Conservation (phyloP, 2,797 vertebrate species). For the Silurus lanzhouensis region DNA sequence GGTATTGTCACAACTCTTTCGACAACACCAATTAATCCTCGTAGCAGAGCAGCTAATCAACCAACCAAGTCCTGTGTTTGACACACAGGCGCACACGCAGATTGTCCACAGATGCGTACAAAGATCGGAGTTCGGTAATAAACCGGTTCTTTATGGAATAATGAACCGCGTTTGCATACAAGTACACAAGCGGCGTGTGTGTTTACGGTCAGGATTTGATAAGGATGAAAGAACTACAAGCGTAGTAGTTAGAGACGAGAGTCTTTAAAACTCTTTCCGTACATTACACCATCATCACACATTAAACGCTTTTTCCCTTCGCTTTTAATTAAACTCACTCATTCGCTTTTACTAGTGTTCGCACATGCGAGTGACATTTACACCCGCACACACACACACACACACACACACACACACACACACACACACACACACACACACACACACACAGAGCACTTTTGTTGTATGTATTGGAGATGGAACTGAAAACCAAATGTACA, state of each 20-base stretch:
- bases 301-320: slow-evolving; percentile 39
- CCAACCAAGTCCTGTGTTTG: background rate
- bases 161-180: slow-evolving; percentile 58
- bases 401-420: too few relatives aligned
- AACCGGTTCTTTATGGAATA: slow-evolving; percentile 66
- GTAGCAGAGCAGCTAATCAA: background rate
- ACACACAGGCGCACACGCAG: slow-evolving; percentile 37
- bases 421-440: too few relatives aligned
- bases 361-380: slow-evolving; percentile 42
- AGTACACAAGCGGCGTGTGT: slow-evolving; percentile 37
- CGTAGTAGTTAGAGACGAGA: slow-evolving; percentile 36
- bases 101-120: slow-evolving; percentile 70
- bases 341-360: slow-evolving; percentile 26
- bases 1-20: background rate
- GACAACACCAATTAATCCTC: background rate
- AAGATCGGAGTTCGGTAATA: slow-evolving; percentile 68
- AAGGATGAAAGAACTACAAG: slow-evolving; percentile 51
- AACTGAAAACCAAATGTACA: background rate
- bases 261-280: slow-evolving; percentile 44
- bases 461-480: background rate
- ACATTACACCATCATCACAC: slow-evolving; percentile 46
- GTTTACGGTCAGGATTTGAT: slow-evolving; percentile 51
- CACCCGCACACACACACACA: background rate
- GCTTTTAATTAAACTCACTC: slow-evolving; percentile 45
- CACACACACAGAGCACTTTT: too few relatives aligned